A percentile compares a stretch with the other conserved stretches of the same genome.
Evolutionary conservation across 1,140 invertebrate species (phyloP).

Genomic region (Agrilus planipennis): DNA sequence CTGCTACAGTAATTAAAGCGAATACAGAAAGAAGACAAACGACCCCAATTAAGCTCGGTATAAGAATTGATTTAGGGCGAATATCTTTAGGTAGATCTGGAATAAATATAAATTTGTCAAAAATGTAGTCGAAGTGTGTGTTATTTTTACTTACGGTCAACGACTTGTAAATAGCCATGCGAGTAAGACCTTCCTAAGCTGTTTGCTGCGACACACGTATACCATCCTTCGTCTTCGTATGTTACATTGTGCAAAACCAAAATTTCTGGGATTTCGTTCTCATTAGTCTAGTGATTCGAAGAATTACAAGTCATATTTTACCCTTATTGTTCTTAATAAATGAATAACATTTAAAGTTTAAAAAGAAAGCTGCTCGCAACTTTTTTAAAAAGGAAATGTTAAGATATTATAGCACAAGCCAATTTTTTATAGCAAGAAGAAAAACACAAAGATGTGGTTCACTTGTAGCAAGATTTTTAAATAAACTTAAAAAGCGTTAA

Average conservation of each 20-base stretch:
- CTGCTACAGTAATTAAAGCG: conserved; percentile 42
- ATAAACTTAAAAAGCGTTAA: no score
- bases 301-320: no score
- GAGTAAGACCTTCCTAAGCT: conserved; percentile 61
- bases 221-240: conserved; percentile 81
- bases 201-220: conserved; percentile 81
- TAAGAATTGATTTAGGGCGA: conserved; percentile 21
- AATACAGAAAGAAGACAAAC: not conserved
- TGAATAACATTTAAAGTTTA: no score
- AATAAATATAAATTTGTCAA: conserved; percentile 4
- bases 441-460: no score
- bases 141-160: conserved; percentile 52
- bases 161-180: conserved; percentile 74
- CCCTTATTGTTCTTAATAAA: no score
- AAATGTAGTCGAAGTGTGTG: not conserved
- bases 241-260: conserved; percentile 73
- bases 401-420: no score
- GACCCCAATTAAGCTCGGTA: conserved; percentile 17
- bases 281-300: no score
- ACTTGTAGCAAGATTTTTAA: no score
- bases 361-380: no score
- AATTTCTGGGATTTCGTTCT: conserved; percentile 48
- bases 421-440: no score
- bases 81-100: conserved; percentile 28
- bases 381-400: no score